phyloP scores from a whole-genome alignment of 2,888 invertebrate species.

The Ophioninae sp. region DNA sequence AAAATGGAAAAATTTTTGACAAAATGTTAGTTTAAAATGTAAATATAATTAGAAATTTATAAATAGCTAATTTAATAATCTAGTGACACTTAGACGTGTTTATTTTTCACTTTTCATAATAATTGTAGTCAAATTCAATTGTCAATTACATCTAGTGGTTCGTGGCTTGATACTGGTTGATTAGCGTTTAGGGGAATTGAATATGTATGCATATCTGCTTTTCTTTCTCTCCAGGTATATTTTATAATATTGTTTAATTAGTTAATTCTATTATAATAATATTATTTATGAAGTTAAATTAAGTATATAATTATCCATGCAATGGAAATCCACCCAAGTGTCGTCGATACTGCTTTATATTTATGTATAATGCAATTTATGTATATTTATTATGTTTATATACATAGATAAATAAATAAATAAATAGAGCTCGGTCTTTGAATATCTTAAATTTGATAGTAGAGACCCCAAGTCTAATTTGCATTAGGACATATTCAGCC shows the following conservation, averaged over 20 bases:
- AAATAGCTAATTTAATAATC: too few relatives aligned
- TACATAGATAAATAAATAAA: background rate
- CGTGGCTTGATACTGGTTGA: background rate
- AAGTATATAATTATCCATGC: constrained; percentile 34
- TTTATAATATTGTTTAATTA: background rate
- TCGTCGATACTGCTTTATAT: background rate
- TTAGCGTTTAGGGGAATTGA: constrained; percentile 15
- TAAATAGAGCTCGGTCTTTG: background rate
- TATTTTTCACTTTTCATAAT: too few relatives aligned
- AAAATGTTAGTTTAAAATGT: too few relatives aligned
- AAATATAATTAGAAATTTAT: too few relatives aligned
- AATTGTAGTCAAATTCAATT: background rate
- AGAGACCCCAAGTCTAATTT: background rate
- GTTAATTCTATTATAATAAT: too few relatives aligned
- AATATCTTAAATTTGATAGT: background rate
- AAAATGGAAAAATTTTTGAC: too few relatives aligned
- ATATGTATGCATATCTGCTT: background rate
- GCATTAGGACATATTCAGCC: background rate
- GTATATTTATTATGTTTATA: too few relatives aligned
- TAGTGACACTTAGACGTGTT: too few relatives aligned
- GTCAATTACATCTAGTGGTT: background rate
- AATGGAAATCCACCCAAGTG: constrained; percentile 23
- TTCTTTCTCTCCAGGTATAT: background rate
- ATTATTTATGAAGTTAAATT: background rate
- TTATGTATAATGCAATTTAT: too few relatives aligned